phyloP scores from a whole-genome alignment of 1,140 invertebrate genomes.

The Magallana ariakensis region DNA sequence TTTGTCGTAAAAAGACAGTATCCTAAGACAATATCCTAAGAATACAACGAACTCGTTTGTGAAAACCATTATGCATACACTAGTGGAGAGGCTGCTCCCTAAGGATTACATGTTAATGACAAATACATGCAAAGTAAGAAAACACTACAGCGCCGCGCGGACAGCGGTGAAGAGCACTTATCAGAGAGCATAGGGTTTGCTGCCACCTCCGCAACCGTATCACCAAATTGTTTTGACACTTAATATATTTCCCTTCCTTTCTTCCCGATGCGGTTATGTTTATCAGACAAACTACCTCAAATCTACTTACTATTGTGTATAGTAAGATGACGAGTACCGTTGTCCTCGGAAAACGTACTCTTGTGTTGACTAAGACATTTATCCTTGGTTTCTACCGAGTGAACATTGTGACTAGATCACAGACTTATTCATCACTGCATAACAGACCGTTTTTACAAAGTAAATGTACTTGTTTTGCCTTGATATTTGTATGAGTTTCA shows the following conservation, averaged over 20 bases:
- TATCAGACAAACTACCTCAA: background rate
- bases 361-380: no score
- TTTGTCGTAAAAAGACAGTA: background rate
- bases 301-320: no score
- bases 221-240: background rate
- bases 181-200: background rate
- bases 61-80: slow-evolving; percentile 3
- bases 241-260: background rate
- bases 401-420: no score
- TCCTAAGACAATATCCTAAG: background rate
- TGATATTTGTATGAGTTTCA: no score
- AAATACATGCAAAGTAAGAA: background rate
- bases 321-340: no score
- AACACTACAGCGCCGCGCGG: background rate
- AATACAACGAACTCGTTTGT: background rate
- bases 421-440: no score
- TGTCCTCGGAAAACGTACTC: no score
- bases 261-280: background rate
- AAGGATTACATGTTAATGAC: slow-evolving; percentile 17
- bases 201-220: background rate
- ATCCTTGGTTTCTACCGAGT: no score
- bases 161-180: background rate
- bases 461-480: no score
- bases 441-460: no score
- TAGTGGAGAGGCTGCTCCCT: background rate